A percentile compares a stretch with the other conserved stretches of the same genome.
These are phyloP conservation scores for Morpho deidamia DNA, from an alignment of 2,888 invertebrate species.

Conservation along the genomic window DNA sequence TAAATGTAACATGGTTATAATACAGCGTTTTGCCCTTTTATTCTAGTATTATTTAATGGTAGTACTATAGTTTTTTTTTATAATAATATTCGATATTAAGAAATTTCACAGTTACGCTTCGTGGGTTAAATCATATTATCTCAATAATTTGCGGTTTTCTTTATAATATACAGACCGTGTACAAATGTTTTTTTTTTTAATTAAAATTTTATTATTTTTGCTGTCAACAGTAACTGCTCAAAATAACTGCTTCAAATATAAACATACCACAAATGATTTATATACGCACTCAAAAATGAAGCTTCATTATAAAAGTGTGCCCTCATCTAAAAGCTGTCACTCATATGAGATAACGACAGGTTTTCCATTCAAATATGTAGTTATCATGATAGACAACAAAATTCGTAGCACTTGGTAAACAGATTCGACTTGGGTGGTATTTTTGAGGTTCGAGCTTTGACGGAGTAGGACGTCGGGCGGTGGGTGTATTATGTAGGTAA, in stretches of 20 bases:
- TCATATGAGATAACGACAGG: constrained; percentile 7
- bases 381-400: constrained; percentile 8
- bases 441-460: constrained; percentile 55
- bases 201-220: too few species aligned
- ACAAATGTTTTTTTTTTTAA: too few species aligned
- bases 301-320: constrained; percentile 8
- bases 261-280: constrained; percentile 11
- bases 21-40: too few species aligned
- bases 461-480: constrained; percentile 45
- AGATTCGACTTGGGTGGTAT: constrained; percentile 66
- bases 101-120: too few species aligned
- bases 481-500: constrained; percentile 26
- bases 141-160: too few species aligned
- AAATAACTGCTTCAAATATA: neutral
- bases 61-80: too few species aligned
- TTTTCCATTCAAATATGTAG: constrained; percentile 7
- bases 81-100: too few species aligned
- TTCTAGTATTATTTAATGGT: too few species aligned
- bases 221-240: neutral
- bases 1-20: too few species aligned
- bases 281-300: constrained; percentile 3
- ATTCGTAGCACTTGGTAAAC: constrained; percentile 12
- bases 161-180: too few species aligned
- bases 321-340: constrained; percentile 12
- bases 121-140: too few species aligned